A percentile compares a stretch with the other conserved stretches of the same genome.
These are phyloP conservation scores for Cantharis flavilabris DNA, from an alignment of 2,888 invertebrate species.

Conservation along the genomic window DNA sequence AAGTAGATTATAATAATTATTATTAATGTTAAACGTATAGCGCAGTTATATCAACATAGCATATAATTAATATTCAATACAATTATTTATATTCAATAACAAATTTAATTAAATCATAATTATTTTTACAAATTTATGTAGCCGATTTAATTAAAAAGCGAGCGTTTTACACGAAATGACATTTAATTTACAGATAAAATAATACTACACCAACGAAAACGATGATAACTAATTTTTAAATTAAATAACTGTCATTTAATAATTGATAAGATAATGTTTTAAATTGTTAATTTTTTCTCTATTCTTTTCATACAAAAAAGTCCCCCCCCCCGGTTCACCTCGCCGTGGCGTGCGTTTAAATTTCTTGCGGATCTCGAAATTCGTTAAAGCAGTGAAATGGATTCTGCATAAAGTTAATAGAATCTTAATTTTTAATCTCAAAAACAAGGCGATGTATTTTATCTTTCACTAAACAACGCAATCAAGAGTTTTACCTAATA, in stretches of 20 bases:
- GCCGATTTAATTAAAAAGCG: slow-evolving; percentile 29
- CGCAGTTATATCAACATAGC: background rate
- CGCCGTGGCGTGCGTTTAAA: background rate
- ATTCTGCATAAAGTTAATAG: slow-evolving; percentile 44
- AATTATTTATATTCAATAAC: slow-evolving; percentile 21
- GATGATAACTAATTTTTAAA: slow-evolving; percentile 33
- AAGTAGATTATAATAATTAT: background rate
- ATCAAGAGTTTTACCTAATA: slow-evolving; percentile 45
- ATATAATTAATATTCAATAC: slow-evolving; percentile 8
- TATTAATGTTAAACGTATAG: background rate
- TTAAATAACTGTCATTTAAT: slow-evolving; percentile 39
- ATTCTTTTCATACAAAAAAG: slow-evolving; percentile 4
- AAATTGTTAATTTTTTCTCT: slow-evolving; percentile 37
- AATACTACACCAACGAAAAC: slow-evolving; percentile 31
- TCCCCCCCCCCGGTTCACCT: slow-evolving; percentile 13
- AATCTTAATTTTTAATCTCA: slow-evolving; percentile 45
- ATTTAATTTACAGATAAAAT: slow-evolving; percentile 45
- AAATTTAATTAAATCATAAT: slow-evolving; percentile 28
- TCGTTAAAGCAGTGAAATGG: slow-evolving; percentile 32
- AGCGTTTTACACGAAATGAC: slow-evolving; percentile 35
- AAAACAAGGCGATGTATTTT: slow-evolving; percentile 43
- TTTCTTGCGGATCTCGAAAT: slow-evolving; percentile 14
- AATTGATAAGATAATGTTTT: slow-evolving; percentile 36
- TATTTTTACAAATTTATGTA: slow-evolving; percentile 27
- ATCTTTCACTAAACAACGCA: slow-evolving; percentile 42